Evolutionary conservation across 2,888 invertebrate genomes (phyloP), one percentile per base, ranked within the genome.

Genomic region (Euzophera pinguis): DNA sequence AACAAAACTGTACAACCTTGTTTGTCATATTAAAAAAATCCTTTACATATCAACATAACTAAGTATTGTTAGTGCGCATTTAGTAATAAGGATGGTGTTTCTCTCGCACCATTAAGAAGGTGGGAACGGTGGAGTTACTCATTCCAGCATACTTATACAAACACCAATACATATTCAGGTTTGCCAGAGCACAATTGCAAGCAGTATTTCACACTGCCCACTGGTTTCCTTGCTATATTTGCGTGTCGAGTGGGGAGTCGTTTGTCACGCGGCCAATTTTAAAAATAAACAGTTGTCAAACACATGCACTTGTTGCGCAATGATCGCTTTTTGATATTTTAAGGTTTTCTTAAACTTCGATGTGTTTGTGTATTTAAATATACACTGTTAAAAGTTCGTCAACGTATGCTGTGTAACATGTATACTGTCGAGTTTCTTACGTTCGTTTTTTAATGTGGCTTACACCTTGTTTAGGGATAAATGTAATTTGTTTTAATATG

Each of bases 211-310:
- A 59, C 68, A 58, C 67, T 68, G 63, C 70, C 74, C 75, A 77
- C 77, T 66, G 65, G 22, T 62, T 67, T 74, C 67, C 65, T 63
- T 63, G 60, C 62, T 61, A 71, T 77, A 78, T 78, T 80, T 75
- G 71, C 71, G 77, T 68, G 57, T 57, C 57, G 66, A 71, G 70
- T 70, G 69, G 70, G 67, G 75, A 71, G 68, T 60, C 60, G 60
- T 65, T 78, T 85, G 85, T 80, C 81, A 79, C 65, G 54, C 61
- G 55, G 84, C 85, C 85, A 84, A 81, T 71, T 69, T 74, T 84
- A 85, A 78, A 78, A 82, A 81, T 84, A 85, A 81, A 73, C 65
- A 72, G 71, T 76, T 80, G 79, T 83, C 80, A 80, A 79, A 81
- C 73, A 68, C 68, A 64, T 65, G 59, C 69, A 69, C 66, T 64